Evolutionary conservation across 2,797 vertebrate genomes (phyloP).

Genomic region (Crax fasciolata): DNA sequence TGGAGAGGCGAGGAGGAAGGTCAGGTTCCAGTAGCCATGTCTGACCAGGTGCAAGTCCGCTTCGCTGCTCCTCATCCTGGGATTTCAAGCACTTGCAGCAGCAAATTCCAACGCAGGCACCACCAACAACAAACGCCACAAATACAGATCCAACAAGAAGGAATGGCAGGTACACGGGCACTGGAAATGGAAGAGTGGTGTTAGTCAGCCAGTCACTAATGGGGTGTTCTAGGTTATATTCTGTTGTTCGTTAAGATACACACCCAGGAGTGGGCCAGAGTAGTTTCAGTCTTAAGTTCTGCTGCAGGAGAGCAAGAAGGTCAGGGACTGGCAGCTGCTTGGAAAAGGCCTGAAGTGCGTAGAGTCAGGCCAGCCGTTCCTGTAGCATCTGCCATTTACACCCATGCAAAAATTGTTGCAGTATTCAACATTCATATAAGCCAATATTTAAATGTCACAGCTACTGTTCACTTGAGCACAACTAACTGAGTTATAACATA

Average conservation of each 20-base stretch:
- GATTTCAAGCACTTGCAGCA: constrained; percentile 79
- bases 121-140: constrained; percentile 71
- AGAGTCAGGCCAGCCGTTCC: not conserved
- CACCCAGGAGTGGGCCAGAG: not conserved
- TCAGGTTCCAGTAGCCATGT: constrained; percentile 73
- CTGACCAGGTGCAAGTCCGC: constrained; percentile 60
- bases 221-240: too few relatives aligned
- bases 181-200: constrained; percentile 21
- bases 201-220: not conserved
- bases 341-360: not conserved
- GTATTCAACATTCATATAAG: fast-evolving
- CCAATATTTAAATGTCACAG: not conserved
- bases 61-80: constrained; percentile 40
- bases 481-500: not conserved
- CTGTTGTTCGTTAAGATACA: too few relatives aligned
- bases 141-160: constrained; percentile 78
- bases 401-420: not conserved
- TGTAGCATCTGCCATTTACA: not conserved
- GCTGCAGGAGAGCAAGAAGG: not conserved
- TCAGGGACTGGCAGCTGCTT: not conserved
- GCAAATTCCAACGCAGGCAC: constrained; percentile 76
- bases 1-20: constrained; percentile 65
- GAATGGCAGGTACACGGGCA: constrained; percentile 81
- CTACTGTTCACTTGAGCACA: fast-evolving
- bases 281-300: not conserved